Evolutionary conservation across 2,888 invertebrate species (phyloP), one percentile per base, ranked within the genome.

Genomic region (Apamea epomidion): DNA sequence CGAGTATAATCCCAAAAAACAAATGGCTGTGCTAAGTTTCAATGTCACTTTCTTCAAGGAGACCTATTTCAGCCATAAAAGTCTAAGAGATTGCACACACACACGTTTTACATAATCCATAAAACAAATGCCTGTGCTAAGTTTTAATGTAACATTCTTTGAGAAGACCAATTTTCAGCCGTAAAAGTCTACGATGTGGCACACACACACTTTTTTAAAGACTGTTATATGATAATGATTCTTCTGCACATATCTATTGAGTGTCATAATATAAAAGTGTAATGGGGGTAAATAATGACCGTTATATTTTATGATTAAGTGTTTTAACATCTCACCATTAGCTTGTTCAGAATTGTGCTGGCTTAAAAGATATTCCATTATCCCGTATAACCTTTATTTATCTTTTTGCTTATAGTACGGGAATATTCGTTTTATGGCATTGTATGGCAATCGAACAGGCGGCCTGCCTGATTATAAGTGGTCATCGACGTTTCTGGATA

Each of bases 281-380:
- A 78, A 78, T 82, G 45, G 79, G 76, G 77, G 80, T 82, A 78
- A 87, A 68, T 81, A 83, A 87, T 83, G 54, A 60, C 51, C 60
- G 78, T 64, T 76, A 80, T 79, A 80, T 86, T 87, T 87, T 84
- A 88, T 74, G 68, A 79, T 87, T 74, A 87, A 81, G 48, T 75
- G 71, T 81, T 87, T 88, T 84, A 87, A 74, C 84, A 84, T 76
- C 75, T 76, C 72, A 73, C 74, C 72, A 86, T 83, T 83, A 78
- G 87, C 67, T 75, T 83, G 72, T 75, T 25, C 60, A 68, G 54
- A 75, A 77, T 75, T 54, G 37, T 45, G 78, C 64, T 45, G 72
- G 72, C 21, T 74, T 78, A 45, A 51, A 74, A 69, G 29, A 75
- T 68, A 75, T 65, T 84, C n/a, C 74, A 73, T 83, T 77, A 60